Evolutionary conservation across 2,113 vertebrate genomes (phyloP).

Genomic region (Anolis sagrei): DNA sequence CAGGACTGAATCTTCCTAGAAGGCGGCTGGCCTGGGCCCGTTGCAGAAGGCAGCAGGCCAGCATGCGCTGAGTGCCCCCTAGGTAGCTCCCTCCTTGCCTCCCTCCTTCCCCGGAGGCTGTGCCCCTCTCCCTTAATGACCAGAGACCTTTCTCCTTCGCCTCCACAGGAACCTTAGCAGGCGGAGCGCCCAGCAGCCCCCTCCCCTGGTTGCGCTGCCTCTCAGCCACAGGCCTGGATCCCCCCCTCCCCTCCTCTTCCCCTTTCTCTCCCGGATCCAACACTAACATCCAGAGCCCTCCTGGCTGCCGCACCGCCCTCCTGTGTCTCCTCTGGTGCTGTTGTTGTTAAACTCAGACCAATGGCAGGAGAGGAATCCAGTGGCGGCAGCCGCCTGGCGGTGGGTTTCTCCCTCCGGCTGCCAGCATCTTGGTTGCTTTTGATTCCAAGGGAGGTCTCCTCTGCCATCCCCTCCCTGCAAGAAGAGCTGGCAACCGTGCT

Average conservation of each 20-base stretch:
- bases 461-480: constrained; percentile 56
- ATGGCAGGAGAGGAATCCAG: constrained; percentile 17
- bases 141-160: constrained; percentile 80
- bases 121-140: constrained; percentile 80
- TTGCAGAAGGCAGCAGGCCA: constrained; percentile 94
- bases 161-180: constrained; percentile 71
- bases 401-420: constrained; percentile 52
- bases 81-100: constrained; percentile 77
- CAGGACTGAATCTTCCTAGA: constrained; percentile 94
- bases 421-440: constrained; percentile 43
- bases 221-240: constrained; percentile 21
- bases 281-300: constrained; percentile 56
- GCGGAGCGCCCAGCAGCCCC: constrained; percentile 11
- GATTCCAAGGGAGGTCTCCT: constrained; percentile 25
- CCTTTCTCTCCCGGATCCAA: background rate
- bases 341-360: constrained; percentile 13
- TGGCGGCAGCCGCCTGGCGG: background rate
- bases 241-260: constrained; percentile 60
- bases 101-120: constrained; percentile 74
- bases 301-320: constrained; percentile 24
- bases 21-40: constrained; percentile 92
- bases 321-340: background rate
- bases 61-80: constrained; percentile 81
- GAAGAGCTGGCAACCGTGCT: constrained; percentile 53
- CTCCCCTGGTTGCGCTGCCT: background rate